Percentiles rank a stretch among this genome's conserved stretches.
phyloP scores from a whole-genome alignment of 2,113 vertebrate species.

The Sturnus vulgaris region DNA sequence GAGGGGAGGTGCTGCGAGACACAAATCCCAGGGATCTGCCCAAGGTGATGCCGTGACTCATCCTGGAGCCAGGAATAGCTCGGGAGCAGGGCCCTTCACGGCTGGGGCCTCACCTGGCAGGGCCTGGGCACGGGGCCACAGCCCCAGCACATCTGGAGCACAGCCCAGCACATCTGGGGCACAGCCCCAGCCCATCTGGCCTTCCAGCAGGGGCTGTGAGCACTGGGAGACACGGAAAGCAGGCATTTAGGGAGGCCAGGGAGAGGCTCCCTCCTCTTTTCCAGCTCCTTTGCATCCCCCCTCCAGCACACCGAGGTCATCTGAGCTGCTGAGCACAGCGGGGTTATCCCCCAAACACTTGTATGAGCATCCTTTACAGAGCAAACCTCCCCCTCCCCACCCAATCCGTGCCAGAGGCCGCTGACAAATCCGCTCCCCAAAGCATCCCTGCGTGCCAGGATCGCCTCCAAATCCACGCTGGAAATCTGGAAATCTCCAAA shows the following conservation, averaged over 20 bases:
- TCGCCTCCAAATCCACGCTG: rapidly evolving
- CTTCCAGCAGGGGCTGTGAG: background rate
- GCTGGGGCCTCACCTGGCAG: rapidly evolving
- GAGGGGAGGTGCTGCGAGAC: background rate
- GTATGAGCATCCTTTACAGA: rapidly evolving
- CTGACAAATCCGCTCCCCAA: rapidly evolving
- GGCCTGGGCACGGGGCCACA: rapidly evolving
- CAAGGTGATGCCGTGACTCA: background rate
- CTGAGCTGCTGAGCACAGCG: rapidly evolving
- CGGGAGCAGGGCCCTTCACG: background rate
- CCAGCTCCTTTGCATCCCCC: background rate
- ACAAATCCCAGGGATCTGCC: background rate
- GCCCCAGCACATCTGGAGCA: background rate
- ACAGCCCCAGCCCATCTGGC: background rate
- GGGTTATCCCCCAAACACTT: background rate
- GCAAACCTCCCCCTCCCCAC: background rate
- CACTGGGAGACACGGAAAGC: background rate
- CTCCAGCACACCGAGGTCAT: rapidly evolving
- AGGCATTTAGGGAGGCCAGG: rapidly evolving
- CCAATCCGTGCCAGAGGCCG: background rate
- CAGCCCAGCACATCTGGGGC: background rate
- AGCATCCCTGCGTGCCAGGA: rapidly evolving
- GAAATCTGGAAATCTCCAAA: background rate
- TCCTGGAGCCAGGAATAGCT: background rate
- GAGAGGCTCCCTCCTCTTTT: background rate